A percentile compares a stretch with the other conserved stretches of the same genome.
These are phyloP conservation scores for Physella acuta DNA, from an alignment of 1,140 invertebrate genomes.

Conservation along the genomic window DNA sequence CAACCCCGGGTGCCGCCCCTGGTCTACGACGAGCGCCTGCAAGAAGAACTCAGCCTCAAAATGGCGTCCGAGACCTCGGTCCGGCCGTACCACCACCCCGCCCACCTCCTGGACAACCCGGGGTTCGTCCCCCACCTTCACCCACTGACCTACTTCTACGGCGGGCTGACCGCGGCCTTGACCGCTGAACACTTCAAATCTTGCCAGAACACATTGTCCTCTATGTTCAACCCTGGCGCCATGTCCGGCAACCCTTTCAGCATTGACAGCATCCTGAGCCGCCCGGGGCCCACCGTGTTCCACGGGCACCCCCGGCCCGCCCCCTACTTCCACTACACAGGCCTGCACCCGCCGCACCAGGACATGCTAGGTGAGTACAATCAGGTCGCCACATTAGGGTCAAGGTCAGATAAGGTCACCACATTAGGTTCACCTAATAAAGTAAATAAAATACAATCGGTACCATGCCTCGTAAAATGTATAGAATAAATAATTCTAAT, in stretches of 20 bases:
- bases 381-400: too few species aligned
- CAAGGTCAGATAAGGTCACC: too few species aligned
- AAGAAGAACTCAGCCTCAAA: conserved; percentile 26
- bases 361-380: conserved; percentile 19
- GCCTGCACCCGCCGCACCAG: neutral
- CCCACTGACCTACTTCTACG: conserved; percentile 21
- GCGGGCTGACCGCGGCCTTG: conserved; percentile 12
- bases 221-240: neutral
- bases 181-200: conserved; percentile 25
- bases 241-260: conserved; percentile 22
- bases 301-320: conserved; percentile 1
- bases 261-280: conserved; percentile 23
- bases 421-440: too few species aligned
- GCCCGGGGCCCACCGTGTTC: conserved; percentile 4
- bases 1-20: conserved; percentile 5
- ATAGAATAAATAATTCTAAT: too few species aligned
- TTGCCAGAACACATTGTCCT: conserved; percentile 9
- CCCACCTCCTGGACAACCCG: conserved; percentile 2
- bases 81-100: conserved; percentile 14
- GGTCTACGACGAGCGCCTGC: conserved; percentile 8
- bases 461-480: too few species aligned
- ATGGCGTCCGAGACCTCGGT: conserved; percentile 4
- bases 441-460: too few species aligned
- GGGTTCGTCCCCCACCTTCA: conserved; percentile 5
- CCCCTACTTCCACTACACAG: conserved; percentile 22